These are phyloP conservation scores for Nudaria mundana DNA, from an alignment of 2,888 invertebrate genomes.

Conservation along the genomic window DNA sequence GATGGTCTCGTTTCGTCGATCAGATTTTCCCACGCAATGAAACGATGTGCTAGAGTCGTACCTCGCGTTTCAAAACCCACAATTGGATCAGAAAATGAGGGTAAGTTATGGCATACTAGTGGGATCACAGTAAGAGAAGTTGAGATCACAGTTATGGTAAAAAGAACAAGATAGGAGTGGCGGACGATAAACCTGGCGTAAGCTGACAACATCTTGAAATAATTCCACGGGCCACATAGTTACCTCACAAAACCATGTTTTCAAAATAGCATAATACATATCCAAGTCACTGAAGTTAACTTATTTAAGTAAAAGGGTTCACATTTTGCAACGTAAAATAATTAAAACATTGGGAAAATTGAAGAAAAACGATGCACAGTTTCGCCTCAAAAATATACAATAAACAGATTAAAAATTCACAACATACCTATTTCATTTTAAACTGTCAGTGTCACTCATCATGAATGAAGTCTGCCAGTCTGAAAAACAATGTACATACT, in stretches of 20 bases:
- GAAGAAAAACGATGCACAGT: conserved; percentile 30
- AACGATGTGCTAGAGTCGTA: conserved; percentile 89
- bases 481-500: no score
- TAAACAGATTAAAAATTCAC: background rate
- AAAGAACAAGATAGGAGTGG: conserved; percentile 68
- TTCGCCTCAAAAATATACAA: conserved; percentile 20
- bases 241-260: conserved; percentile 55
- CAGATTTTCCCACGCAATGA: conserved; percentile 93
- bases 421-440: no score
- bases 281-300: conserved; percentile 31
- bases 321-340: conserved; percentile 45
- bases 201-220: conserved; percentile 65
- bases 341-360: conserved; percentile 28
- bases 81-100: conserved; percentile 93
- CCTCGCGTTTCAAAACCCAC: conserved; percentile 96
- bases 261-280: conserved; percentile 38
- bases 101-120: conserved; percentile 69
- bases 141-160: conserved; percentile 60
- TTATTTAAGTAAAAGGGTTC: conserved; percentile 23
- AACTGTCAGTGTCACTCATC: no score
- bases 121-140: conserved; percentile 68
- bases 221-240: conserved; percentile 60
- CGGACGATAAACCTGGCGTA: conserved; percentile 77
- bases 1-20: conserved; percentile 86
- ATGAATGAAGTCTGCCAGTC: no score